A percentile compares a stretch with the other conserved stretches of the same genome.
These are phyloP conservation scores for Sitodiplosis mosellana DNA, from an alignment of 1,140 invertebrate genomes.

Conservation along the genomic window DNA sequence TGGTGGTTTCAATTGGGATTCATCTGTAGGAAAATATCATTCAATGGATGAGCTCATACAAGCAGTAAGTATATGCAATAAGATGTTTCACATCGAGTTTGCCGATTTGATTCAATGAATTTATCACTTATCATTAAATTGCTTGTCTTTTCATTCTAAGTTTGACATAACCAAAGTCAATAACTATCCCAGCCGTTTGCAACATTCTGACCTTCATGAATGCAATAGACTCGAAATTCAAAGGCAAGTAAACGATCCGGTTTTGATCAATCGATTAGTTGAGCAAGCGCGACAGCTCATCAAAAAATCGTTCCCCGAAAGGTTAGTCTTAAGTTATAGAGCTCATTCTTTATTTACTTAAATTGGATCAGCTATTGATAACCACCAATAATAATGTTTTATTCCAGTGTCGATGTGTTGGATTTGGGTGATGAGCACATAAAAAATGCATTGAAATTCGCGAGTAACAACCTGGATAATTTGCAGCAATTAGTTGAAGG, in stretches of 20 bases:
- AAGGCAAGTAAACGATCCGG: slow-evolving; percentile 28
- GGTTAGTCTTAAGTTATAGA: slow-evolving; percentile 21
- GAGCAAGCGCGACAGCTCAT: slow-evolving; percentile 31
- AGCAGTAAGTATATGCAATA: slow-evolving; percentile 35
- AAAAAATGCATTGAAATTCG: slow-evolving; percentile 42
- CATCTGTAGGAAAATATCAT: slow-evolving; percentile 31
- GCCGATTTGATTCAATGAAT: too few species aligned
- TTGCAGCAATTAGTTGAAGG: slow-evolving; percentile 44
- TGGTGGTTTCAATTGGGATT: slow-evolving; percentile 53
- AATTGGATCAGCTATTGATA: background rate
- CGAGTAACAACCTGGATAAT: slow-evolving; percentile 35
- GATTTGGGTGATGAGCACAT: slow-evolving; percentile 41
- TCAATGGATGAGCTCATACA: slow-evolving; percentile 45
- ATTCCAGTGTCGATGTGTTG: slow-evolving; percentile 27
- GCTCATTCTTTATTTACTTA: background rate
- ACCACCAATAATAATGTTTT: background rate
- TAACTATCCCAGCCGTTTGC: slow-evolving; percentile 41
- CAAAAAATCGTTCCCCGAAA: slow-evolving; percentile 27
- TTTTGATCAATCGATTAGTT: slow-evolving; percentile 29
- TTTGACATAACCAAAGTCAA: slow-evolving; percentile 39
- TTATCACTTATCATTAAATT: slow-evolving; percentile 7
- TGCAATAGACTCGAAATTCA: slow-evolving; percentile 50
- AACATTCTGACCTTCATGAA: slow-evolving; percentile 42
- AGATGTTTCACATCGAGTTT: too few species aligned
- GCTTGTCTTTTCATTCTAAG: slow-evolving; percentile 22